Conservation (phyloP, 1,140 invertebrate species). For the Brachionus sp. region DNA sequence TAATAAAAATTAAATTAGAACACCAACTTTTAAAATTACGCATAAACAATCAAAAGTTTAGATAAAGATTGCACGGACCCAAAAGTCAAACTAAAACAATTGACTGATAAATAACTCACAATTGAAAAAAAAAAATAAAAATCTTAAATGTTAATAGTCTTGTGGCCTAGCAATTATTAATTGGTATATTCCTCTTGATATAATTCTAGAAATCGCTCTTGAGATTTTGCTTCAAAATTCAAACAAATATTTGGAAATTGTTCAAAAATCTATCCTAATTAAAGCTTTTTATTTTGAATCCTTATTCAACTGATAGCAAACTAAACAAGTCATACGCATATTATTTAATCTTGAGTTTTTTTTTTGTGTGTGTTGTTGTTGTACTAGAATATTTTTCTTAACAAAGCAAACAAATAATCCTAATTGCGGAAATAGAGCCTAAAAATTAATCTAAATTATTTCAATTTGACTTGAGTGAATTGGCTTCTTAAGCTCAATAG, state of each 20-base stretch:
- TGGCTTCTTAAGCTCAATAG: neutral
- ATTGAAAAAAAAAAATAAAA: neutral
- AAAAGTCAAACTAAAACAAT: neutral
- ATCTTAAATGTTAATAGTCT: neutral
- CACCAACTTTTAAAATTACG: neutral
- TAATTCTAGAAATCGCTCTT: neutral
- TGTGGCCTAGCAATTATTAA: neutral
- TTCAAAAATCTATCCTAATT: no score
- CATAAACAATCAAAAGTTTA: neutral
- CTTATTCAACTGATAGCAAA: neutral
- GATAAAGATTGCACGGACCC: neutral
- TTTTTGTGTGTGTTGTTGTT: no score
- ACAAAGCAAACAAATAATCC: neutral
- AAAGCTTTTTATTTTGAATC: neutral
- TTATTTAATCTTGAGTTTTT: no score
- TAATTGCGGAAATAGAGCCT: neutral
- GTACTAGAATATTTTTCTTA: no score
- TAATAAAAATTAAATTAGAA: constrained; percentile 7
- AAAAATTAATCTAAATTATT: neutral
- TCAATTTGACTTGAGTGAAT: neutral
- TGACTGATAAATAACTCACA: neutral
- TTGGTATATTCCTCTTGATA: neutral
- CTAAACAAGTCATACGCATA: no score
- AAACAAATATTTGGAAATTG: neutral
- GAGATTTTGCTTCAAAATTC: neutral